These are phyloP conservation scores for Aselliscus stoliczkanus DNA, from an alignment of 2,797 vertebrate species.

Conservation along the genomic window DNA sequence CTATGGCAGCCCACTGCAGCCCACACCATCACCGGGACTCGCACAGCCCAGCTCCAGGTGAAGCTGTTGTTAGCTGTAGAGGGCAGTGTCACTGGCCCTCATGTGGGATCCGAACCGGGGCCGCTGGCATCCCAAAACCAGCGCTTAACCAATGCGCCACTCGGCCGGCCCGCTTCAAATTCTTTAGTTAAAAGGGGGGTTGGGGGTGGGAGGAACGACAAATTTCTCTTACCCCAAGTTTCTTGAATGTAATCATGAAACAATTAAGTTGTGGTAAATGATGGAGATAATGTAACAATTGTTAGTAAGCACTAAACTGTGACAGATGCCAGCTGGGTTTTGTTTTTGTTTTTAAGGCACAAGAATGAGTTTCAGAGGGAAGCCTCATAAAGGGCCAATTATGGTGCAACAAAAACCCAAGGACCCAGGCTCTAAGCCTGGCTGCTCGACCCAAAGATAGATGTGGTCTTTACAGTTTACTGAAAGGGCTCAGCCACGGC, in stretches of 20 bases:
- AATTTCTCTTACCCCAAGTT: neutral
- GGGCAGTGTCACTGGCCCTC: too few relatives aligned
- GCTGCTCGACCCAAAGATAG: neutral
- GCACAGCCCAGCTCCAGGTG: too few relatives aligned
- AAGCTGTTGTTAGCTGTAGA: too few relatives aligned
- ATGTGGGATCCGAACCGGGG: too few relatives aligned
- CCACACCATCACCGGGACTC: too few relatives aligned
- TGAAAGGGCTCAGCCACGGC: accelerated
- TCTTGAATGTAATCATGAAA: neutral
- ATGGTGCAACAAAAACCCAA: neutral
- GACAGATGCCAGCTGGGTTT: neutral
- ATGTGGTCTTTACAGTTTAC: neutral
- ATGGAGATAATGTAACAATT: neutral
- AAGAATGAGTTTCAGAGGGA: neutral
- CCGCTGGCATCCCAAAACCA: too few relatives aligned
- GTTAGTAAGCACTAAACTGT: neutral
- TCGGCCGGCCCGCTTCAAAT: too few relatives aligned
- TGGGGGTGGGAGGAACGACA: too few relatives aligned
- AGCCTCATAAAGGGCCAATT: neutral
- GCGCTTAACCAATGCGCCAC: too few relatives aligned
- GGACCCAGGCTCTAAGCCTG: neutral
- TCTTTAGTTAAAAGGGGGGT: too few relatives aligned
- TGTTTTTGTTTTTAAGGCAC: neutral
- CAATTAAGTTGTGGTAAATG: neutral
- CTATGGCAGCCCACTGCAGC: too few relatives aligned